A percentile compares a stretch with the other conserved stretches of the same genome.
Conservation (phyloP, 2,888 invertebrate genomes). For the Pterostichus madidus region DNA sequence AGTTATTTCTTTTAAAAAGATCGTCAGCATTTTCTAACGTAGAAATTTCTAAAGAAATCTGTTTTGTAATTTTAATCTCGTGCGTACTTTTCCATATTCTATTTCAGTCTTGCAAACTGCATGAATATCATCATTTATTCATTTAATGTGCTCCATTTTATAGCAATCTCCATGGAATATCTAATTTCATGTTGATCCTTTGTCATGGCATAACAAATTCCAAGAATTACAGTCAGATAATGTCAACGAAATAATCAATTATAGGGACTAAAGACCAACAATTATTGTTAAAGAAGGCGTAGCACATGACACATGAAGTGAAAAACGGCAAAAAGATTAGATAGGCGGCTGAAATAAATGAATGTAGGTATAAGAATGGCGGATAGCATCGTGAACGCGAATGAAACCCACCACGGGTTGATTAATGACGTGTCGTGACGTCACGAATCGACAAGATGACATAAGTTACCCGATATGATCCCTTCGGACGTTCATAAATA, state of each 20-base stretch:
- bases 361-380: slow-evolving; percentile 55
- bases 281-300: slow-evolving; percentile 56
- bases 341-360: slow-evolving; percentile 61
- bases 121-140: slow-evolving; percentile 8
- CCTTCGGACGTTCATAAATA: slow-evolving; percentile 15
- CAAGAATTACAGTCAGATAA: slow-evolving; percentile 40
- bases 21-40: too few species aligned
- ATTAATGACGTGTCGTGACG: slow-evolving; percentile 43
- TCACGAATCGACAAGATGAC: slow-evolving; percentile 54
- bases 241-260: slow-evolving; percentile 61
- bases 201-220: slow-evolving; percentile 52
- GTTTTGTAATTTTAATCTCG: too few species aligned
- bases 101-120: neutral
- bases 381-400: slow-evolving; percentile 44
- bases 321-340: slow-evolving; percentile 63
- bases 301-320: slow-evolving; percentile 52
- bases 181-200: slow-evolving; percentile 20
- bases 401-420: slow-evolving; percentile 33
- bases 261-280: slow-evolving; percentile 49
- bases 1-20: too few species aligned
- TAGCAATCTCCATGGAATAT: slow-evolving; percentile 21
- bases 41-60: too few species aligned
- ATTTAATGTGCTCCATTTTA: neutral
- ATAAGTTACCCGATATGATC: slow-evolving; percentile 7
- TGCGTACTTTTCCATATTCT: neutral